Percentiles rank a stretch among this genome's conserved stretches.
Evolutionary conservation across 2,113 vertebrate species (phyloP).

Genomic region (Capreolus pygargus): DNA sequence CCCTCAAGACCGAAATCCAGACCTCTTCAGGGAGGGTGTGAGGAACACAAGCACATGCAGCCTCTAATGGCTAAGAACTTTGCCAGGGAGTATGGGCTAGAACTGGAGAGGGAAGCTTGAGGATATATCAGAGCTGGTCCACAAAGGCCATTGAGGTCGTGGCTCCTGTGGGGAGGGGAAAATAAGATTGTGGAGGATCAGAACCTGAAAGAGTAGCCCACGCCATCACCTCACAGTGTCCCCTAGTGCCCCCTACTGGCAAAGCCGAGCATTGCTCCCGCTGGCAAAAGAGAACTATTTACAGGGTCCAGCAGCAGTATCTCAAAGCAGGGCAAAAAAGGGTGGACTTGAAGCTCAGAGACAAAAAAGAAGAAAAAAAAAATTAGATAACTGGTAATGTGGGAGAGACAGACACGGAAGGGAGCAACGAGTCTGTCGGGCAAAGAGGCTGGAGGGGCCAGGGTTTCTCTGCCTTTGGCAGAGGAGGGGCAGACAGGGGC

Average conservation of each 20-base stretch:
- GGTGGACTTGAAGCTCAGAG: neutral
- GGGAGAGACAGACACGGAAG: neutral
- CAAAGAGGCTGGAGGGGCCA: neutral
- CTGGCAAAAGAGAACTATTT: neutral
- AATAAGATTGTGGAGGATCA: neutral
- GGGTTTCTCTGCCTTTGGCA: neutral
- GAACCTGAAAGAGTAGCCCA: neutral
- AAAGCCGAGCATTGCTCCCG: neutral
- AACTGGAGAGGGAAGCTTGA: neutral
- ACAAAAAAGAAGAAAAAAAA: neutral
- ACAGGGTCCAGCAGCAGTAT: neutral
- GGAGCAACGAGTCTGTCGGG: neutral
- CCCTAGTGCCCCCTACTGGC: slow-evolving; percentile 14
- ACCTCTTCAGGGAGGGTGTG: neutral
- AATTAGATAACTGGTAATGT: neutral
- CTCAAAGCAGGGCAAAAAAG: slow-evolving; percentile 13
- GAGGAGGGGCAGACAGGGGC: neutral
- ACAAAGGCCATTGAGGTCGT: neutral
- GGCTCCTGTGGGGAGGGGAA: neutral
- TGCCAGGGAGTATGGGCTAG: neutral
- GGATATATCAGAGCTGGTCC: neutral
- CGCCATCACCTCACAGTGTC: neutral
- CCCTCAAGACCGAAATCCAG: neutral
- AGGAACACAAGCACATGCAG: neutral
- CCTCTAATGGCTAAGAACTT: neutral